Percentiles rank a stretch among this genome's conserved stretches.
Conservation (phyloP, 2,888 invertebrate species). For the Girardia tigrina region DNA sequence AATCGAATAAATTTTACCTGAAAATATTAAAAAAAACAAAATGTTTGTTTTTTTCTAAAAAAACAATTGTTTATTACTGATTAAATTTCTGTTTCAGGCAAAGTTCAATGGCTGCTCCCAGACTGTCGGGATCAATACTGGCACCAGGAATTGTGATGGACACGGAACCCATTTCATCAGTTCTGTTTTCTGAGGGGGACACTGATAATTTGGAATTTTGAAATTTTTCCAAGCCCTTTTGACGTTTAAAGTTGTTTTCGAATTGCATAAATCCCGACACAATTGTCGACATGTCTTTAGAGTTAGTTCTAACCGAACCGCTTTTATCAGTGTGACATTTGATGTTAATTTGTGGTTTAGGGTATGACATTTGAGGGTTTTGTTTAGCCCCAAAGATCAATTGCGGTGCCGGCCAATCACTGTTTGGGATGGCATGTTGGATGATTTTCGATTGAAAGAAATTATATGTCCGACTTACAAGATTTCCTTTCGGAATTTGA, state of each 20-base stretch:
- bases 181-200: not conserved
- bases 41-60: too few relatives aligned
- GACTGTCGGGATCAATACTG: not conserved
- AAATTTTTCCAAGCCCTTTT: not conserved
- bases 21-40: too few relatives aligned
- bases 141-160: not conserved
- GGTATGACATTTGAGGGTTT: not conserved
- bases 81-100: constrained; percentile 17
- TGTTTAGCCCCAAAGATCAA: not conserved
- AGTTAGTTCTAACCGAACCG: not conserved
- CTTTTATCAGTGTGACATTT: not conserved
- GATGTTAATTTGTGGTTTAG: not conserved
- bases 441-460: constrained; percentile 13
- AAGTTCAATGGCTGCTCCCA: constrained; percentile 1
- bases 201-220: not conserved
- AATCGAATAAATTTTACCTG: too few relatives aligned
- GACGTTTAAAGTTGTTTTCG: not conserved
- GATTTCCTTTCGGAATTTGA: not conserved
- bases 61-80: too few relatives aligned
- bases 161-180: not conserved
- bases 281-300: constrained; percentile 12
- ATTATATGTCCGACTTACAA: not conserved
- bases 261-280: constrained; percentile 19
- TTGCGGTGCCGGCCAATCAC: constrained; percentile 8
- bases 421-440: not conserved